Percentiles rank a stretch among this genome's conserved stretches.
Evolutionary conservation across 1,140 invertebrate genomes (phyloP).

Genomic region (Pseudoatta argentina): DNA sequence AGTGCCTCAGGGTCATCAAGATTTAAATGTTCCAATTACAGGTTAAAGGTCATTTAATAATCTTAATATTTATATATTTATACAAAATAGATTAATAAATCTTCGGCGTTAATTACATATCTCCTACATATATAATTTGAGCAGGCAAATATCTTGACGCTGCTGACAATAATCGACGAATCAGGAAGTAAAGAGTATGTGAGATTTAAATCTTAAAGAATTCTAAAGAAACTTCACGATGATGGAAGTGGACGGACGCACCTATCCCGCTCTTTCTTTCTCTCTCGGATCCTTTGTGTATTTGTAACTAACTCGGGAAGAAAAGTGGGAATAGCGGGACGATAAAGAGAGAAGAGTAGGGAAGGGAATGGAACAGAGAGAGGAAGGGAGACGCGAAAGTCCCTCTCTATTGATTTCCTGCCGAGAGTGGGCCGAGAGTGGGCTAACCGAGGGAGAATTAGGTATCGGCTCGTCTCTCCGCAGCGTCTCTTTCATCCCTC

Average conservation of each 20-base stretch:
- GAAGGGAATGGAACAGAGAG: constrained; percentile 28
- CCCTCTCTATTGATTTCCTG: constrained; percentile 83
- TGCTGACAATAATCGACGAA: background rate
- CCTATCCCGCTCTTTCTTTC: background rate
- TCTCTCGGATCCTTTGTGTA: background rate
- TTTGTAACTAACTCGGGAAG: constrained; percentile 8
- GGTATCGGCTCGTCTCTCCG: constrained; percentile 73
- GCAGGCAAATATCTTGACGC: background rate
- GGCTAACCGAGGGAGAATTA: constrained; percentile 79
- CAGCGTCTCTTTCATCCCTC: constrained; percentile 32
- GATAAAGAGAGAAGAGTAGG: constrained; percentile 19
- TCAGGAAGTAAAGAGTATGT: background rate
- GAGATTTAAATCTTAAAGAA: background rate
- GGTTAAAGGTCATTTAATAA: too few species aligned
- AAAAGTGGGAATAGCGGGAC: background rate
- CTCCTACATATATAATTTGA: background rate
- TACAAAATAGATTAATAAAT: background rate
- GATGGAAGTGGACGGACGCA: background rate
- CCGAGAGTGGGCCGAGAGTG: constrained; percentile 80
- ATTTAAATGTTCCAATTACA: too few species aligned
- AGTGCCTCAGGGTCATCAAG: too few species aligned
- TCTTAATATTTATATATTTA: background rate
- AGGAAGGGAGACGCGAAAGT: constrained; percentile 60
- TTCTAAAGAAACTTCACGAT: background rate
- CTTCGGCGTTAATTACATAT: background rate